These are phyloP conservation scores for Priapulus caudatus DNA, from an alignment of 2,888 invertebrate species.

Conservation along the genomic window DNA sequence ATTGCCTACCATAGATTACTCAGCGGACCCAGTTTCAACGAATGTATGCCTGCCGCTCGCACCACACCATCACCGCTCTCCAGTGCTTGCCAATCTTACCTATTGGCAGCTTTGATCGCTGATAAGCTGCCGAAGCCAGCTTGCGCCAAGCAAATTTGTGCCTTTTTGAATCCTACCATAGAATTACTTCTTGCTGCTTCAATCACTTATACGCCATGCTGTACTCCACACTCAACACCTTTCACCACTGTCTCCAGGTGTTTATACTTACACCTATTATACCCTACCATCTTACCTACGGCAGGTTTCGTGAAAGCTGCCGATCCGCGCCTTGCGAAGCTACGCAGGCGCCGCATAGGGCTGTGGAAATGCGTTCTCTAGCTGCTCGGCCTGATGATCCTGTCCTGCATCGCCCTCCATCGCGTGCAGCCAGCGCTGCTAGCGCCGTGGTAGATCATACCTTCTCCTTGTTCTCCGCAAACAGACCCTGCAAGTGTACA, in stretches of 20 bases:
- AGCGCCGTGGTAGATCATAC: conserved; percentile 79
- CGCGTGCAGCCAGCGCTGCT: conserved; percentile 62
- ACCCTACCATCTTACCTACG: conserved; percentile 59
- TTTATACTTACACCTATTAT: too few species aligned
- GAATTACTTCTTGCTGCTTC: too few species aligned
- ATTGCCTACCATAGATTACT: too few species aligned
- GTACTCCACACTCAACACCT: too few species aligned
- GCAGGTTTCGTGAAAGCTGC: conserved; percentile 80
- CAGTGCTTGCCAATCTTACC: too few species aligned
- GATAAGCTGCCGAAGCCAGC: conserved; percentile 96
- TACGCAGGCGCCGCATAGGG: conserved; percentile 73
- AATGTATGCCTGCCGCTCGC: too few species aligned
- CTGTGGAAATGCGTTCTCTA: conserved; percentile 95
- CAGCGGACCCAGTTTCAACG: too few species aligned
- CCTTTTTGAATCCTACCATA: too few species aligned
- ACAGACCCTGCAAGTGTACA: conserved; percentile 81
- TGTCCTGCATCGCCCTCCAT: conserved; percentile 45
- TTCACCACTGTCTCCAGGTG: too few species aligned
- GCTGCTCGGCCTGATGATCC: conserved; percentile 47
- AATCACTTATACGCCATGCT: too few species aligned
- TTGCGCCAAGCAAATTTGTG: conserved; percentile 96
- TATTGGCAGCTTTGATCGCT: conserved; percentile 76
- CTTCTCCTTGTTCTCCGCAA: conserved; percentile 94
- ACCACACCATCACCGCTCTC: too few species aligned
- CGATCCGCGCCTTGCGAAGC: conserved; percentile 97